Evolutionary conservation across 2,113 vertebrate species (phyloP).

Genomic region (Peromyscus leucopus): DNA sequence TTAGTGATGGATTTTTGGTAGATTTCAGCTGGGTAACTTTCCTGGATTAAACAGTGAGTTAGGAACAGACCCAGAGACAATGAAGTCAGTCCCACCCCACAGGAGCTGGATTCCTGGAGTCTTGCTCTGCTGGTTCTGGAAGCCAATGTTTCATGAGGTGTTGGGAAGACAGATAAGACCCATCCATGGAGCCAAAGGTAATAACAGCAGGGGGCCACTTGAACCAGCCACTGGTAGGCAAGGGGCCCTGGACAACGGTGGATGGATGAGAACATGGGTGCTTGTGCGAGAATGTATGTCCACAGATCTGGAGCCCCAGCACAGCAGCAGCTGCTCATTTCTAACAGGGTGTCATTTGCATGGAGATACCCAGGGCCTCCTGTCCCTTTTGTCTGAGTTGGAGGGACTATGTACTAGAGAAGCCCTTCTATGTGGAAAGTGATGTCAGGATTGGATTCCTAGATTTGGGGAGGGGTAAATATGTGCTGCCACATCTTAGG

Average conservation of each 20-base stretch:
- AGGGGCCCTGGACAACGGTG: background rate
- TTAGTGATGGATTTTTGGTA: background rate
- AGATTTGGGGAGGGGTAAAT: background rate
- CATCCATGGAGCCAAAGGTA: background rate
- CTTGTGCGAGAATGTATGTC: fast-evolving
- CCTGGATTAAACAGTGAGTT: background rate
- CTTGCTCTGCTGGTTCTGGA: background rate
- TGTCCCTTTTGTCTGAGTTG: background rate
- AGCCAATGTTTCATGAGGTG: background rate
- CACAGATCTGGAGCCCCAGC: background rate
- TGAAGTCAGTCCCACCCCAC: background rate
- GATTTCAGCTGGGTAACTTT: background rate
- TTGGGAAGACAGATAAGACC: background rate
- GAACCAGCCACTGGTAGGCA: background rate
- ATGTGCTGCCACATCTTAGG: background rate
- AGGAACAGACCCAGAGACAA: background rate
- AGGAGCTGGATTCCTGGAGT: background rate
- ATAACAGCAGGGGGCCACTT: background rate
- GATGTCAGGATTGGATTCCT: background rate
- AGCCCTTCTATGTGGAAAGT: background rate
- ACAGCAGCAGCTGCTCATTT: background rate
- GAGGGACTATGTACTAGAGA: background rate
- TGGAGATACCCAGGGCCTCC: background rate
- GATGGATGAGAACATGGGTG: background rate
- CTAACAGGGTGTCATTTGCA: background rate